phyloP scores from a whole-genome alignment of 2,797 vertebrate species.

The Dallia pectoralis region DNA sequence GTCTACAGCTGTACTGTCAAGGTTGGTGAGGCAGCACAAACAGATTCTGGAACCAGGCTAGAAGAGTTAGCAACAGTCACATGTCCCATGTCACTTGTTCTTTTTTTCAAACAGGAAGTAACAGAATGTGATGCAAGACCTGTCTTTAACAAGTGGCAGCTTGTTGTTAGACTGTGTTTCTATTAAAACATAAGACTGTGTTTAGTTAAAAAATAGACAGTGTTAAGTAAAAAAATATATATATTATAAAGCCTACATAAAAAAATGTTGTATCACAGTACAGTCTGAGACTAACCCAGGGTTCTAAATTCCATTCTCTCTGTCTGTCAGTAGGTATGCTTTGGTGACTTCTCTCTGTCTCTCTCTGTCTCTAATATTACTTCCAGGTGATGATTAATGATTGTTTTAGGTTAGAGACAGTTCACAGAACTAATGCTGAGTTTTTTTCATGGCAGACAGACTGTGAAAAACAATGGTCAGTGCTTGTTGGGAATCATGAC shows the following conservation, averaged over 20 bases:
- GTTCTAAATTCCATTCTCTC: not conserved
- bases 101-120: slow-evolving; percentile 11
- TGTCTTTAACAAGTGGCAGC: too few species aligned
- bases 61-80: not conserved
- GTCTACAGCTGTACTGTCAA: too few species aligned
- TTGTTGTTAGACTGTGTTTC: too few species aligned
- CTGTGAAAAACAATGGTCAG: too few species aligned
- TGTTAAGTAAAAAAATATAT: not conserved
- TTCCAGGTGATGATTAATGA: slow-evolving; percentile 31
- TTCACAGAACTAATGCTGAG: slow-evolving; percentile 25
- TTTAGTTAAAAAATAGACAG: too few species aligned
- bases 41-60: not conserved
- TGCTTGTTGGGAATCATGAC: slow-evolving; percentile 8
- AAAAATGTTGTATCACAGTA: not conserved
- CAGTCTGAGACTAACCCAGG: not conserved
- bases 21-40: slow-evolving; percentile 4
- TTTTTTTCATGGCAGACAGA: slow-evolving; percentile 6
- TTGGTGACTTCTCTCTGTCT: slow-evolving; percentile 2
- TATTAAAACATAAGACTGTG: too few species aligned
- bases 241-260: not conserved
- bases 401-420: slow-evolving; percentile 27
- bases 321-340: not conserved
- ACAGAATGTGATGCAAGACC: not conserved
- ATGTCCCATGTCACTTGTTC: not conserved
- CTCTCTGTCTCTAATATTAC: not conserved